Base-by-base conservation (phyloP, 2,888 invertebrate species). In the Andrena minutula region DNA sequence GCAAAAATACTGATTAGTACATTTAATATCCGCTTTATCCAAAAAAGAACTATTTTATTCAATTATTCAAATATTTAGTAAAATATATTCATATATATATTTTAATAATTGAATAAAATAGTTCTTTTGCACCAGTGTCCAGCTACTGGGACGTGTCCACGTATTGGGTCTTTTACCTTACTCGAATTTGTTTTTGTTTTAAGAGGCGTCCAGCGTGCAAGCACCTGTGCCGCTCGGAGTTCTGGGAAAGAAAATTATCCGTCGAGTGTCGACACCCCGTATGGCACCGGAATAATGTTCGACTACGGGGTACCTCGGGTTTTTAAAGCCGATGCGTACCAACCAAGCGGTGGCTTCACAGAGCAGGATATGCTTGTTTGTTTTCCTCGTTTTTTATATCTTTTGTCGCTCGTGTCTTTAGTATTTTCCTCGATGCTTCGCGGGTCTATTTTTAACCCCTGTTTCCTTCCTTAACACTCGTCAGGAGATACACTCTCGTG, bases 101-200 rank as follows among this genome's bases (percentile, higher is more conserved):
- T n/a, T n/a, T n/a, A n/a, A n/a, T n/a, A n/a, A n/a, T n/a, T n/a
- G n/a, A n/a, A n/a, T n/a, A n/a, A n/a, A n/a, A n/a, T n/a, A n/a
- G n/a, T n/a, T n/a, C n/a, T n/a, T n/a, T n/a, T n/a, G n/a, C n/a
- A n/a, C n/a, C n/a, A n/a, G n/a, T n/a, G n/a, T n/a, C n/a, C n/a
- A n/a, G n/a, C n/a, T n/a, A n/a, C n/a, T n/a, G n/a, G n/a, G n/a
- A n/a, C n/a, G n/a, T n/a, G n/a, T n/a, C n/a, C n/a, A n/a, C n/a
- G n/a, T n/a, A n/a, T n/a, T n/a, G n/a, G n/a, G n/a, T n/a, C n/a
- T n/a, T n/a, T n/a, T n/a, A n/a, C n/a, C n/a, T n/a, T 56, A 41
- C 68, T 68, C 75, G 75, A 79, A 89, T 88, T 89, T 89, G 86
- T 89, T 89, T 89, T 86, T 79, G 47, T 83, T 79, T 23, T 53